Base-by-base conservation (phyloP, 2,113 vertebrate species). In the Gopherus evgoodei region DNA sequence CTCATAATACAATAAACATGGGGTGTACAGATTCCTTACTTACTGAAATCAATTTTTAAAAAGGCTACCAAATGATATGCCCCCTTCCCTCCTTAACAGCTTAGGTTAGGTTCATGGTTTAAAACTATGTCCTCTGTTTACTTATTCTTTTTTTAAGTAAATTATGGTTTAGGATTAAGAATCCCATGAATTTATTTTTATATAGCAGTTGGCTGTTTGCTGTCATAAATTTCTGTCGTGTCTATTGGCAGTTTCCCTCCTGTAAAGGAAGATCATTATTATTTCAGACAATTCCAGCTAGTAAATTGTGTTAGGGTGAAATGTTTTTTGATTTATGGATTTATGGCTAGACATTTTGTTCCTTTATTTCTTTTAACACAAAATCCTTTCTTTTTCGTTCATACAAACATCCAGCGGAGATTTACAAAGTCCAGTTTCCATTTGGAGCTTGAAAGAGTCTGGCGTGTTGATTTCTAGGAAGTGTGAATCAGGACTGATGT, bases 391-490 rank as follows among this genome's bases (percentile, higher is more conserved):
- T 49, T 52, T 72, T 91, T 49, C 38, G 57, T 78, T 95, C 57
- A 86, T 14, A 9, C 1, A 49, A 91, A 87, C 93, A 91, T 95
- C 80, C 0, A 11, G 42, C 53, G 93, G 84, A 88, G 92, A 94
- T 89, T 76, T 54, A 84, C 56, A 24, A 5, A n/a, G 8, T 2
- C 22, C 92, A 82, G 50, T 97, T 95, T 95, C 93, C 96, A 93
- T 90, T 89, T 96, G 94, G 91, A 95, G 85, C 92, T 88, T 92
- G 94, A 88, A 52, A 35, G 88, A 95, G 94, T 90, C 89, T 12
- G 88, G 89, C 83, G 86, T 53, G 93, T 86, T 0, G 89, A 91
- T 93, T 96, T 97, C 93, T 96, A 91, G 96, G 95, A 97, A 97
- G 44, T 0, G 19, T 14, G 93, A 90, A 92, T 52, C 1, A 7